Conservation (phyloP, 2,113 vertebrate species). For the Hypomesus transpacificus region DNA sequence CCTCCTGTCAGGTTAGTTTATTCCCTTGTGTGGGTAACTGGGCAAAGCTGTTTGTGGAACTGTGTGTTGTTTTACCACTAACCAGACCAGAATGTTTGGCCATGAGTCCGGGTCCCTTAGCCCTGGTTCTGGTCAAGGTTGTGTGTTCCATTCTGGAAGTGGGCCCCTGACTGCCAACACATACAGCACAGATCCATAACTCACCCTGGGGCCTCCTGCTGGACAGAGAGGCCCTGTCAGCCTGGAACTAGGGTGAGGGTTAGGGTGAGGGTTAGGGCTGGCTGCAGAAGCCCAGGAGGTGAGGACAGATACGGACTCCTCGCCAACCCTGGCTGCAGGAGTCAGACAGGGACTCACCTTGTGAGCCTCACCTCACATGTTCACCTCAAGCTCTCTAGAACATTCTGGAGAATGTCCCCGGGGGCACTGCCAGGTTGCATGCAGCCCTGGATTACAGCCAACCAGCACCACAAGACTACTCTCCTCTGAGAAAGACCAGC, state of each 20-base stretch:
- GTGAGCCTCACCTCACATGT: not conserved
- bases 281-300: not conserved
- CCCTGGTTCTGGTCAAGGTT: slow-evolving; percentile 57
- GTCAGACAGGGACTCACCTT: not conserved
- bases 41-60: not conserved
- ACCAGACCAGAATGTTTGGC: slow-evolving; percentile 32
- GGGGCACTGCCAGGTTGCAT: slow-evolving; percentile 29
- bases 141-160: slow-evolving; percentile 49
- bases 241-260: slow-evolving; percentile 20
- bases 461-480: slow-evolving; percentile 21
- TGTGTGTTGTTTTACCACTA: slow-evolving; percentile 28
- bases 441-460: slow-evolving; percentile 32
- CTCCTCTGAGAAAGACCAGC: slow-evolving; percentile 45
- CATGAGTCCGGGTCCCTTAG: slow-evolving; percentile 28
- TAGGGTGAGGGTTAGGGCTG: slow-evolving; percentile 24
- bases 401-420: slow-evolving; percentile 24
- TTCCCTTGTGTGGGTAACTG: slow-evolving; percentile 12
- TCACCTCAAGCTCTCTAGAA: slow-evolving; percentile 44
- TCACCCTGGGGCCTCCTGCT: slow-evolving; percentile 36
- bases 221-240: slow-evolving; percentile 1
- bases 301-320: not conserved
- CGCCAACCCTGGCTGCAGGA: slow-evolving; percentile 18
- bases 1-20: not conserved
- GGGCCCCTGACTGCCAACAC: slow-evolving; percentile 54
- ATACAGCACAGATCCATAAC: slow-evolving; percentile 57